Base-by-base conservation (phyloP, 2,113 vertebrate species). In the Falcunculus frontatus region DNA sequence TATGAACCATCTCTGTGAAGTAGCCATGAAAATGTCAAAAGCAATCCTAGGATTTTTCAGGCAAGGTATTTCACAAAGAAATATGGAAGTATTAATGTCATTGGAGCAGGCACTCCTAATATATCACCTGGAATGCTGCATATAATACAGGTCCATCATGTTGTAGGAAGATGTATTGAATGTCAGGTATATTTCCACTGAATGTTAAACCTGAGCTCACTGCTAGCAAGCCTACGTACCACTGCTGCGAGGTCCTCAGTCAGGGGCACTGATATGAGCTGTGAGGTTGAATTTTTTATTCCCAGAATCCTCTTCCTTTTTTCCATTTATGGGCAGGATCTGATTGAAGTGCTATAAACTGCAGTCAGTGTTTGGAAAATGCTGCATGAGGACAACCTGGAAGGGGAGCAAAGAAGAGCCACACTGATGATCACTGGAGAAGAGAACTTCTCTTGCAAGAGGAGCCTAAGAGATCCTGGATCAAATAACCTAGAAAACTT, bases 21-120 rank as follows among this genome's bases (percentile, higher is more conserved):
- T 32, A 97, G 90, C 89, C 96, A 95, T 96, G 96, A 97, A 97
- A 96, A 97, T 97, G 96, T 97, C 96, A 96, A 92, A 95, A 96
- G 94, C 91, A 96, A 95, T 95, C 91, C 84, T 91, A 93, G 84
- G 77, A 97, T 89, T 96, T 97, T 96, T 91, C 91, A 84, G 89
- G 84, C 73, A 76, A 93, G 77, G 81, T 93, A 93, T 96, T 96
- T 97, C 93, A 91, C 57, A 91, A 91, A 96, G 95, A 97, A 96
- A 97, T 96, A 97, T 95, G 93, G 89, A 97, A 95, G 93, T 93
- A 94, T 89, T 95, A 97, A 96, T 97, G 96, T 96, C 94, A 89
- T 64, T 95, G 89, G 84, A 94, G 73, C 76, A 89, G 91, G 93
- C 91, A 89, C 29, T 94, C 80, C 91, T 94, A 96, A 97, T 96